phyloP scores from a whole-genome alignment of 2,888 invertebrate species.

The Anaspis maculata region DNA sequence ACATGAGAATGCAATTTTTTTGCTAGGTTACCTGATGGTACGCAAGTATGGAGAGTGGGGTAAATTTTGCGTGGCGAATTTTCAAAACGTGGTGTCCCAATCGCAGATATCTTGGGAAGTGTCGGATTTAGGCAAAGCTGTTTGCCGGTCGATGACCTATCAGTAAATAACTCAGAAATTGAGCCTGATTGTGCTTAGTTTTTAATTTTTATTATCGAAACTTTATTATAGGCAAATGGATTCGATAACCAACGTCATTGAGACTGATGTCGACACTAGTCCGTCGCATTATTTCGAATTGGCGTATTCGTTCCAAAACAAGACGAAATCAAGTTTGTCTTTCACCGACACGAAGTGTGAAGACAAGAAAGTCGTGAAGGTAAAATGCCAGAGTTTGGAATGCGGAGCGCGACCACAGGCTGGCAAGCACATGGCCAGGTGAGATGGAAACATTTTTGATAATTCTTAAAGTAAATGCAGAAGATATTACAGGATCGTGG shows the following conservation, averaged over 20 bases:
- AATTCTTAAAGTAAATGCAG: slow-evolving; percentile 12
- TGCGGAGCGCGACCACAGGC: slow-evolving; percentile 64
- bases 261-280: slow-evolving; percentile 10
- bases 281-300: slow-evolving; percentile 50
- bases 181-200: no score
- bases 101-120: slow-evolving; percentile 55
- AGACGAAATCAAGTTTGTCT: slow-evolving; percentile 53
- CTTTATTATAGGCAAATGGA: slow-evolving; percentile 26
- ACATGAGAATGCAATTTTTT: not conserved
- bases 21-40: slow-evolving; percentile 61
- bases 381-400: slow-evolving; percentile 60
- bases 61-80: slow-evolving; percentile 63
- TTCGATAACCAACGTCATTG: slow-evolving; percentile 17
- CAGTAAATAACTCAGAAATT: no score
- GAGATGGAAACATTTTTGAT: slow-evolving; percentile 18
- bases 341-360: slow-evolving; percentile 58
- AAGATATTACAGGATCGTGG: slow-evolving; percentile 62
- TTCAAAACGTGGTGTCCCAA: slow-evolving; percentile 50
- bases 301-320: slow-evolving; percentile 47
- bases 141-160: slow-evolving; percentile 69
- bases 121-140: slow-evolving; percentile 63
- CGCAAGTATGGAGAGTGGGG: slow-evolving; percentile 71
- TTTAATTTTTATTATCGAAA: no score
- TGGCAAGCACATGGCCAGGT: slow-evolving; percentile 60
- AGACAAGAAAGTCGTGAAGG: slow-evolving; percentile 54